Evolutionary conservation across 2,888 invertebrate species (phyloP).

Genomic region (Cyaniris semiargus): DNA sequence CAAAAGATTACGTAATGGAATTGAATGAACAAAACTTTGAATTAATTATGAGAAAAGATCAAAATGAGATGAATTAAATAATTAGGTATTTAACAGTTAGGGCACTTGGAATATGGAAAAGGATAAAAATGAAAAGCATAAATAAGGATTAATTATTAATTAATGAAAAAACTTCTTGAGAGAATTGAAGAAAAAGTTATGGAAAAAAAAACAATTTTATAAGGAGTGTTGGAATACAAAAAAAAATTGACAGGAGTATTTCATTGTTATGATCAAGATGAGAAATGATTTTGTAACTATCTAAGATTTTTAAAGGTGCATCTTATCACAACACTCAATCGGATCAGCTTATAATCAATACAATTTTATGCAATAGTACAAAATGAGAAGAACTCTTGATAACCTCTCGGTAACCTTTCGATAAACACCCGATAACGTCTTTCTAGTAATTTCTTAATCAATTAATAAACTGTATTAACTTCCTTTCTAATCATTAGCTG

Average conservation of each 20-base stretch:
- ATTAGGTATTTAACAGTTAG: too few relatives aligned
- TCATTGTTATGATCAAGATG: neutral
- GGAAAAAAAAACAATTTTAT: too few relatives aligned
- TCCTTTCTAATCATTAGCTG: slow-evolving; percentile 15
- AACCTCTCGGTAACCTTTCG: neutral
- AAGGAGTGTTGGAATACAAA: neutral
- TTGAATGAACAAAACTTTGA: too few relatives aligned
- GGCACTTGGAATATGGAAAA: too few relatives aligned
- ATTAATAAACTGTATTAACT: neutral
- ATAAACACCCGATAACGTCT: neutral
- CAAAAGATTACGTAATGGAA: neutral
- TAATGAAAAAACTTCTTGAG: too few relatives aligned
- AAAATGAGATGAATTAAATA: too few relatives aligned
- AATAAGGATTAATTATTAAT: too few relatives aligned
- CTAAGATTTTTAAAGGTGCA: neutral
- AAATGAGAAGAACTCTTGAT: neutral
- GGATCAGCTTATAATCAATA: neutral
- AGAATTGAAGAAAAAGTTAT: too few relatives aligned
- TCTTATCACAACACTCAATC: neutral
- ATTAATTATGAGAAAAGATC: too few relatives aligned
- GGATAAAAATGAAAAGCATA: too few relatives aligned
- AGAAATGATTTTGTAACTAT: neutral
- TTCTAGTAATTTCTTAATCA: slow-evolving; percentile 6
- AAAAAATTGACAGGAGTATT: too few relatives aligned
- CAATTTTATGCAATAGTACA: neutral